These are phyloP conservation scores for Diarsia dahlii DNA, from an alignment of 2,888 invertebrate species.

Conservation along the genomic window DNA sequence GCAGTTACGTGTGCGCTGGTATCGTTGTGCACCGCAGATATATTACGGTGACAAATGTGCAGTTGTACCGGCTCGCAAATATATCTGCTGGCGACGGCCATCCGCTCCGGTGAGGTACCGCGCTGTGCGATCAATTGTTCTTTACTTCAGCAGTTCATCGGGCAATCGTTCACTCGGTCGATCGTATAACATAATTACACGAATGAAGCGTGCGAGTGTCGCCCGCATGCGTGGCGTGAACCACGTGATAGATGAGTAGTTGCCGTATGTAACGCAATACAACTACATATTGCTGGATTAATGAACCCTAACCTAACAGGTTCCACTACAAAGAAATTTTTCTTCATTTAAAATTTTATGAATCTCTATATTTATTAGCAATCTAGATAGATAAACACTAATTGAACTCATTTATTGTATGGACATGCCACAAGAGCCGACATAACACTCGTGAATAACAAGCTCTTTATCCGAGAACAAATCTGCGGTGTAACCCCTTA, in stretches of 20 bases:
- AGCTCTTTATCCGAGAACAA: conserved; percentile 3
- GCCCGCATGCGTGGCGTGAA: no score
- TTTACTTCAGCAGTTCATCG: no score
- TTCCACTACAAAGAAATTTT: no score
- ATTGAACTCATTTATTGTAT: neutral
- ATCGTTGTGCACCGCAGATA: conserved; percentile 48
- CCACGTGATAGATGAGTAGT: no score
- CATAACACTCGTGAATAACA: conserved; percentile 8
- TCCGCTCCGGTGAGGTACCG: no score
- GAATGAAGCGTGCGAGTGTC: no score
- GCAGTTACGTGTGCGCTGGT: conserved; percentile 25
- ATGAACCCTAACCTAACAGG: no score
- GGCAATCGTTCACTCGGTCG: no score
- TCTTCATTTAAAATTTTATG: neutral
- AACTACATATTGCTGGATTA: no score
- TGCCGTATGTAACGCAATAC: no score
- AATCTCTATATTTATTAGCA: neutral
- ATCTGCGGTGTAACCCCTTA: conserved; percentile 7
- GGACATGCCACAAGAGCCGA: neutral
- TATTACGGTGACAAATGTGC: conserved; percentile 33
- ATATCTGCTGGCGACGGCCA: neutral
- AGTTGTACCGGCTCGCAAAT: conserved; percentile 11
- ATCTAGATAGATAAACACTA: neutral
- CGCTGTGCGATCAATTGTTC: neutral
- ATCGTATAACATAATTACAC: no score